Evolutionary conservation across 2,113 vertebrate genomes (phyloP).

Genomic region (Nerophis ophidion): DNA sequence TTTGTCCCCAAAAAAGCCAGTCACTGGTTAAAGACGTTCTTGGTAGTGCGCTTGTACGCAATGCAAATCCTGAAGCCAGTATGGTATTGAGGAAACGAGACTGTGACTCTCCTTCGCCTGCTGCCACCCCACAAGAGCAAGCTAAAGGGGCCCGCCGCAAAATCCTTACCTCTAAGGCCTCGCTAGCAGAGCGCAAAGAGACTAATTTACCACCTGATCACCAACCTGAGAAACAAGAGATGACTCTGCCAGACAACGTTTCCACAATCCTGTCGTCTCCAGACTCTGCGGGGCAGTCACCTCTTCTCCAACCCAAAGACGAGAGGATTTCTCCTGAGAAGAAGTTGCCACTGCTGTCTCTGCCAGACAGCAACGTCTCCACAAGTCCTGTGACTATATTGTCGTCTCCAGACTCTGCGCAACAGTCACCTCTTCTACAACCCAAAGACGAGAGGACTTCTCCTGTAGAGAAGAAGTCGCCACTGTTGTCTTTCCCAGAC

Average conservation of each 20-base stretch:
- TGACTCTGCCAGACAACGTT: constrained; percentile 18
- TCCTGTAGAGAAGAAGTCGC: neutral
- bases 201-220: constrained; percentile 14
- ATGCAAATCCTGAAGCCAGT: constrained; percentile 36
- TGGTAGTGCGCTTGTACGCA: constrained; percentile 1
- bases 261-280: constrained; percentile 67
- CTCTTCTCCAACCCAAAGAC: constrained; percentile 58
- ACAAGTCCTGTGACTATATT: constrained; percentile 24
- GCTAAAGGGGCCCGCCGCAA: constrained; percentile 91
- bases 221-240: constrained; percentile 33
- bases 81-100: constrained; percentile 57
- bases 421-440: constrained; percentile 58
- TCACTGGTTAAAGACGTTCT: constrained; percentile 13
- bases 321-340: constrained; percentile 45
- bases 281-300: constrained; percentile 53
- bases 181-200: constrained; percentile 57
- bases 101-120: constrained; percentile 66
- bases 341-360: neutral
- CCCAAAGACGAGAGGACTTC: constrained; percentile 54
- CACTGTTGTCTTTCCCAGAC: constrained; percentile 3
- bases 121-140: constrained; percentile 87
- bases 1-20: constrained; percentile 13
- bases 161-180: constrained; percentile 77
- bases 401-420: constrained; percentile 69
- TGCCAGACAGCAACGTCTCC: constrained; percentile 30